Percentiles rank a stretch among this genome's conserved stretches.
Conservation (phyloP, 2,113 vertebrate species). For the Dipodomys spectabilis region DNA sequence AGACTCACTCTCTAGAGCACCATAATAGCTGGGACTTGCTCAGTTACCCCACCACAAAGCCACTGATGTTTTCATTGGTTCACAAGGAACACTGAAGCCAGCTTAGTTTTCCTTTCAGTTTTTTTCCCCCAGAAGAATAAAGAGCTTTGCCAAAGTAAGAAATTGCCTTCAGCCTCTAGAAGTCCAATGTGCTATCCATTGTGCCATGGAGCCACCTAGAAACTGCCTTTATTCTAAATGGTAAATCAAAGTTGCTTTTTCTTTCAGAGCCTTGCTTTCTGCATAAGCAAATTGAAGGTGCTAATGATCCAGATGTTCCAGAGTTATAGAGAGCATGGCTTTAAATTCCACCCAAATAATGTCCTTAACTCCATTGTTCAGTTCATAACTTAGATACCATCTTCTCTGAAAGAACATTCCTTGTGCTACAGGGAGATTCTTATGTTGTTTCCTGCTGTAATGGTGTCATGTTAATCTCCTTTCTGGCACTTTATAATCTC, state of each 20-base stretch:
- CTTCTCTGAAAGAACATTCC: too few species aligned
- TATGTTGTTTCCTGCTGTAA: too few species aligned
- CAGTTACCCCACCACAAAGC: neutral
- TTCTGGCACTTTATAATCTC: neutral
- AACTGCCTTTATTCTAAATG: constrained; percentile 16
- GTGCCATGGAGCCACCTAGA: too few species aligned
- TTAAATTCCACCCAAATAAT: neutral
- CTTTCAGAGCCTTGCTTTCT: neutral
- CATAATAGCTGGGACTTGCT: rapidly evolving
- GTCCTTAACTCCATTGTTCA: neutral
- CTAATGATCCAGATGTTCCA: neutral
- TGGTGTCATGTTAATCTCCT: too few species aligned
- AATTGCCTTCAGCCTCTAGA: too few species aligned
- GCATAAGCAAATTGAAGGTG: neutral
- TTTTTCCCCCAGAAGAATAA: neutral
- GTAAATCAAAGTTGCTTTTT: neutral
- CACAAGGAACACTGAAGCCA: constrained; percentile 52
- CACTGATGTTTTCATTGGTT: neutral
- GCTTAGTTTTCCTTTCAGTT: neutral
- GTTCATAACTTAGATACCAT: neutral
- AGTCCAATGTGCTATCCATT: too few species aligned
- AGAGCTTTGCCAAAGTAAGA: neutral
- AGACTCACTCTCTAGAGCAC: neutral
- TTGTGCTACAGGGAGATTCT: too few species aligned
- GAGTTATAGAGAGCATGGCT: neutral